Evolutionary conservation across 2,888 invertebrate genomes (phyloP).

Genomic region (Argyresthia goedartella): DNA sequence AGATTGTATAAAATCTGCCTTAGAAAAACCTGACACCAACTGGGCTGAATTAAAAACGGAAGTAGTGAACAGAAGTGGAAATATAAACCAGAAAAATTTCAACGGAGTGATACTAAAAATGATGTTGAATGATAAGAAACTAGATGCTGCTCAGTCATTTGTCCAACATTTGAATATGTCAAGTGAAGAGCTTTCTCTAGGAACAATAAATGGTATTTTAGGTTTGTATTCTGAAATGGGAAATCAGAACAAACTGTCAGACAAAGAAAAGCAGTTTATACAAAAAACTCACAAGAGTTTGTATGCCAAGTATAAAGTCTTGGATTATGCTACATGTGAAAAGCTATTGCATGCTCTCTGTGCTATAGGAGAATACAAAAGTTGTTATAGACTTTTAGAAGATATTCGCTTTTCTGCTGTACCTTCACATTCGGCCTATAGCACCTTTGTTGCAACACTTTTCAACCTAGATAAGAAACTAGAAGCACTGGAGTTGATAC

Average conservation of each 20-base stretch:
- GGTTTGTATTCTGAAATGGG: slow-evolving; percentile 57
- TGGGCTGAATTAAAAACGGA: slow-evolving; percentile 53
- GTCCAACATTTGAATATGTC: slow-evolving; percentile 61
- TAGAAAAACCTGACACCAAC: slow-evolving; percentile 26
- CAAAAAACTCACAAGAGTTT: slow-evolving; percentile 57
- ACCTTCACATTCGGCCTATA: slow-evolving; percentile 62
- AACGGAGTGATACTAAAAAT: slow-evolving; percentile 72
- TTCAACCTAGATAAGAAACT: slow-evolving; percentile 69
- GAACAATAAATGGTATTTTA: slow-evolving; percentile 70
- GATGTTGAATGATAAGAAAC: slow-evolving; percentile 49
- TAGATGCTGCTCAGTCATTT: slow-evolving; percentile 69
- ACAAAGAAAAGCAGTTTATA: slow-evolving; percentile 66
- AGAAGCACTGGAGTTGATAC: slow-evolving; percentile 73
- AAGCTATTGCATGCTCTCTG: slow-evolving; percentile 74
- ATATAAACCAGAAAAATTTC: slow-evolving; percentile 59
- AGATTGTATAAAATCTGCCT: slow-evolving; percentile 31
- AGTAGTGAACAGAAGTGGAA: slow-evolving; percentile 39
- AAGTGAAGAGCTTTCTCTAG: slow-evolving; percentile 64
- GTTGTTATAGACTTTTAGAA: slow-evolving; percentile 70
- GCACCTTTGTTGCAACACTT: slow-evolving; percentile 67
- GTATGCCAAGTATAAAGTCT: slow-evolving; percentile 60
- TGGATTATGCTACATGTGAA: slow-evolving; percentile 74
- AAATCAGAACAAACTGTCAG: slow-evolving; percentile 30
- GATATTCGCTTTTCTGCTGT: slow-evolving; percentile 61
- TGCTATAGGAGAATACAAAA: slow-evolving; percentile 74